Base-by-base conservation (phyloP, 2,797 vertebrate genomes). In the Tachyglossus aculeatus region DNA sequence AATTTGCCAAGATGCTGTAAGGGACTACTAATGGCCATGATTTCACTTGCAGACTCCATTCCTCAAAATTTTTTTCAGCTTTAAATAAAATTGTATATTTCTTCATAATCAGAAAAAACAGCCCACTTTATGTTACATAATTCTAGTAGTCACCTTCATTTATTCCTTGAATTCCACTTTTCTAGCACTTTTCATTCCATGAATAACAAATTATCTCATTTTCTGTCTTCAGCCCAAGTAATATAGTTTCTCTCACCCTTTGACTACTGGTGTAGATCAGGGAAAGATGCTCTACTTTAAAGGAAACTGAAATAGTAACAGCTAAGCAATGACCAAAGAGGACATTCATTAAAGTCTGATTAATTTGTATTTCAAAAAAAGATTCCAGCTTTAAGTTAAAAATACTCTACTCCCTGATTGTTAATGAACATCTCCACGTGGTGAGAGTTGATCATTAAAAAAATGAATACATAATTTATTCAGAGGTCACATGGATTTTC, bases 401-500 rank as follows among this genome's bases (percentile, higher is more conserved):
- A 14, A 18, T 54, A 74, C 32, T 74, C 82, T 57, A 69, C 38
- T 45, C 14, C 43, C 34, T 8, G 43, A 61, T 14, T 39, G 15
- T 51, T 33, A 33, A 47, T 44, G 29, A 55, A 32, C 19, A 13
- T n/a, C n/a, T n/a, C n/a, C n/a, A n/a, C n/a, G 6, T 31, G 48
- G 55, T 72, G 33, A 67, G 66, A 32, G 32, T 67, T 67, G 72
- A 43, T 71, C 48, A 18, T 56, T 77, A 33, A 18, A 57, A 82
- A 83, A 70, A 50, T n/a, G 71, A 71, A 78, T 53, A 70, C 25
- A 27, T 48, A 68, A 74, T 79, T 57, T 70, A 67, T 79, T 82
- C 64, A 25, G 50, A 50, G 29, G 43, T 79, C 61, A 68, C 7
- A 15, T 19, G 39, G 34, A 33, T 39, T 66, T 39, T 61, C 39